Evolutionary conservation across 1,140 invertebrate genomes (phyloP).

Genomic region (Ectropis grisescens): DNA sequence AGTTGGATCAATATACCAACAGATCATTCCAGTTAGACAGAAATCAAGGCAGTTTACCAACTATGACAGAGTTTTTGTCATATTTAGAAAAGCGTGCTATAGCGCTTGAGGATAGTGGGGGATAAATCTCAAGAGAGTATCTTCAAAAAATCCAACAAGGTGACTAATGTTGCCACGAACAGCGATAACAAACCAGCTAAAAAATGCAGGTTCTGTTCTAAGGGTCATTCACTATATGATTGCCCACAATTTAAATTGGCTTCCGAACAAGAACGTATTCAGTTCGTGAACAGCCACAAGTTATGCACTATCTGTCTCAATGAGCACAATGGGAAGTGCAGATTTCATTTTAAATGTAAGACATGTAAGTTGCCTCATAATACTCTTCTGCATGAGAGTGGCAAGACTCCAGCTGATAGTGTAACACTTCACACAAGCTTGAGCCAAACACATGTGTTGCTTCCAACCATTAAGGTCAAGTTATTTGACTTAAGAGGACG

Average conservation of each 20-base stretch:
- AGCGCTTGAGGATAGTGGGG: slow-evolving; percentile 10
- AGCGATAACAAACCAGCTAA: no score
- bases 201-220: no score
- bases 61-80: slow-evolving; percentile 9
- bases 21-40: slow-evolving; percentile 16
- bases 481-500: slow-evolving; percentile 1
- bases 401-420: no score
- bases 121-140: no score
- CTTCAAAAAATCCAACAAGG: no score
- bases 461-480: slow-evolving; percentile 7
- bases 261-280: not conserved
- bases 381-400: slow-evolving; percentile 2
- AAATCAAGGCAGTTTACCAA: slow-evolving; percentile 9
- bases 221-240: slow-evolving; percentile 1
- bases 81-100: slow-evolving; percentile 20
- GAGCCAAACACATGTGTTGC: no score
- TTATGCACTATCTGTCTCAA: slow-evolving; percentile 10
- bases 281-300: slow-evolving; percentile 1
- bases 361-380: slow-evolving; percentile 7
- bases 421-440: no score
- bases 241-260: slow-evolving; percentile 6
- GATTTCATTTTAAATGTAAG: slow-evolving; percentile 9
- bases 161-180: no score
- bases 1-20: slow-evolving; percentile 12
- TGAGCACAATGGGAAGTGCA: slow-evolving; percentile 5